Conservation (phyloP, 2,113 vertebrate genomes). For the Lepidothrix coronata region DNA sequence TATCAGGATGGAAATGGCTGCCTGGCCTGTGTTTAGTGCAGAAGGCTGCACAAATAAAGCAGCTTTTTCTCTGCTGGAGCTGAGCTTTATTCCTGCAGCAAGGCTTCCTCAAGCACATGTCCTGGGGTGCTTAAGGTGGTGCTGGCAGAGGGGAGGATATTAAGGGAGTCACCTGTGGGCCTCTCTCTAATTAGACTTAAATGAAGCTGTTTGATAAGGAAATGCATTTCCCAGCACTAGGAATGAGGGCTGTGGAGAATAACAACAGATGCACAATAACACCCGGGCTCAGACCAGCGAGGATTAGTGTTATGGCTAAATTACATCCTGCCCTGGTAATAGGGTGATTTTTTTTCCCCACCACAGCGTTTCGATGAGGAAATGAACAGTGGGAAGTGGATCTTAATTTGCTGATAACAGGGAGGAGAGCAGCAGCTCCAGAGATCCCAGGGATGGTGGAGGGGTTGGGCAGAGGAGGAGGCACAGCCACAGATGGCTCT, state of each 20-base stretch:
- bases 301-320: conserved; percentile 57
- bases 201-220: conserved; percentile 62
- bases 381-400: conserved; percentile 53
- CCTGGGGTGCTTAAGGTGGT: conserved; percentile 20
- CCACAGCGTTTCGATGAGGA: conserved; percentile 56
- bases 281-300: conserved; percentile 33
- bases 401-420: conserved; percentile 75
- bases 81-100: background rate
- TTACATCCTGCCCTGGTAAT: conserved; percentile 51
- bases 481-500: conserved; percentile 67
- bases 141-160: conserved; percentile 16
- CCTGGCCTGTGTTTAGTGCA: background rate
- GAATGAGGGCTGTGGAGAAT: conserved; percentile 34
- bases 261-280: conserved; percentile 37
- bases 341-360: conserved; percentile 57
- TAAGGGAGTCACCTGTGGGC: conserved; percentile 31
- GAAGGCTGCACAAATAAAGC: background rate
- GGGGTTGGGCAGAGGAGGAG: conserved; percentile 56
- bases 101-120: conserved; percentile 46
- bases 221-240: conserved; percentile 40
- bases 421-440: conserved; percentile 30
- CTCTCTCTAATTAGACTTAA: conserved; percentile 72
- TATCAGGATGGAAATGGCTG: background rate
- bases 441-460: conserved; percentile 46
- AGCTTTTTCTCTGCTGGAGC: conserved; percentile 29